These are phyloP conservation scores for Xiphias gladius DNA, from an alignment of 2,113 vertebrate genomes.

Conservation along the genomic window DNA sequence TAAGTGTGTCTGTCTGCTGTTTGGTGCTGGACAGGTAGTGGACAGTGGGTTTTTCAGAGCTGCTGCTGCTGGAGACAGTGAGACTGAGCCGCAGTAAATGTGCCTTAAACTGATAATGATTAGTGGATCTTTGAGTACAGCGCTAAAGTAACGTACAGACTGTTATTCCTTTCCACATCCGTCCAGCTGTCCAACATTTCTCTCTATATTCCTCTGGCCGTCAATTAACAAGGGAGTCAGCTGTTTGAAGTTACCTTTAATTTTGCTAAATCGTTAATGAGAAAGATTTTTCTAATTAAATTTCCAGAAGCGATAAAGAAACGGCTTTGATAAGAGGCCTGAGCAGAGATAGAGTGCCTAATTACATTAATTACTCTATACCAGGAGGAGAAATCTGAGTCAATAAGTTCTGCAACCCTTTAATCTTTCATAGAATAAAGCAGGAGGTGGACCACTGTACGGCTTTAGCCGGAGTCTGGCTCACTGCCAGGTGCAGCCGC, in stretches of 20 bases:
- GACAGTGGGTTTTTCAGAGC: too few species aligned
- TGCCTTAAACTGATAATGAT: background rate
- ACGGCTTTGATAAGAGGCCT: conserved; percentile 52
- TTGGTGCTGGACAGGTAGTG: too few species aligned
- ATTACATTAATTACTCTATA: conserved; percentile 73
- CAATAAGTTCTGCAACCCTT: conserved; percentile 53
- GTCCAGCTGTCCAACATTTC: conserved; percentile 10
- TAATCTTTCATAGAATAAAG: conserved; percentile 52
- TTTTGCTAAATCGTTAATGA: conserved; percentile 67
- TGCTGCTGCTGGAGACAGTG: too few species aligned
- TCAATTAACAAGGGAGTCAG: conserved; percentile 38
- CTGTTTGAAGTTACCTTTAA: conserved; percentile 55
- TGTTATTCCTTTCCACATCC: conserved; percentile 12
- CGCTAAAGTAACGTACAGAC: background rate
- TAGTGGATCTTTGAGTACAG: too few species aligned
- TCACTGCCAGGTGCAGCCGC: conserved; percentile 1
- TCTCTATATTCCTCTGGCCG: conserved; percentile 6
- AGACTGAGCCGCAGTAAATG: too few species aligned
- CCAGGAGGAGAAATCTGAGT: conserved; percentile 64
- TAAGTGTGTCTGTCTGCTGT: too few species aligned
- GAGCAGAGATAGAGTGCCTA: conserved; percentile 61
- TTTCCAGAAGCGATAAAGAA: conserved; percentile 69
- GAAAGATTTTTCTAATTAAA: conserved; percentile 74
- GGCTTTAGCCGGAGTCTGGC: conserved; percentile 3
- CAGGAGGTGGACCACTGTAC: conserved; percentile 13